phyloP scores from a whole-genome alignment of 2,888 invertebrate genomes.

The Agriotes lineatus region DNA sequence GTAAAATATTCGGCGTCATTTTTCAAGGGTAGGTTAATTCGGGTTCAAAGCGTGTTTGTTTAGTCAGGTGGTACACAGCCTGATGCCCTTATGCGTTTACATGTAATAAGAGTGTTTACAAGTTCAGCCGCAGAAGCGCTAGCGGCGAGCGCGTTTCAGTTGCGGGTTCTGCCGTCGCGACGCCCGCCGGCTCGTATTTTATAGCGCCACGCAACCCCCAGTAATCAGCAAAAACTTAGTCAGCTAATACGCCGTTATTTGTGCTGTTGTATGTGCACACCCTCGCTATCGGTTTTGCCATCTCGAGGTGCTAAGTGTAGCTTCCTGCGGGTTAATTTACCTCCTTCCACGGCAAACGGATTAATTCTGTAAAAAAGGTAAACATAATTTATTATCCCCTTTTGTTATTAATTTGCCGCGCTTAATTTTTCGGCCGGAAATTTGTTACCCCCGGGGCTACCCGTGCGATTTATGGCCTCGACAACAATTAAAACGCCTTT shows the following conservation, averaged over 20 bases:
- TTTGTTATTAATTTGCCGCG: conserved; percentile 21
- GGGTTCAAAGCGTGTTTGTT: conserved; percentile 29
- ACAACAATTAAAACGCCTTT: conserved; percentile 20
- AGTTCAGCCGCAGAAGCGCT: conserved; percentile 43
- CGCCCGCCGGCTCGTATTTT: conserved; percentile 41
- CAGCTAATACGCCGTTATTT: conserved; percentile 31
- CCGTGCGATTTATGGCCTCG: conserved; percentile 6
- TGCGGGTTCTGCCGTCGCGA: conserved; percentile 39
- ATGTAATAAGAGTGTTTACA: conserved; percentile 41
- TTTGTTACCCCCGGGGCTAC: conserved; percentile 5
- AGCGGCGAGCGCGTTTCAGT: conserved; percentile 36
- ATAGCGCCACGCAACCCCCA: conserved; percentile 38
- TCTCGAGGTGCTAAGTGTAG: conserved; percentile 34
- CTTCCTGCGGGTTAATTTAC: conserved; percentile 13
- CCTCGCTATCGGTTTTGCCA: conserved; percentile 29
- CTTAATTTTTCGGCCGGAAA: conserved; percentile 9
- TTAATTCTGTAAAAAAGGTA: conserved; percentile 19
- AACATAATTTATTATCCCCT: conserved; percentile 9
- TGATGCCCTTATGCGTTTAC: conserved; percentile 41
- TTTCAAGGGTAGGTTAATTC: conserved; percentile 21
- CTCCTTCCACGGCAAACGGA: neutral
- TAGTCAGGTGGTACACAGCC: conserved; percentile 36
- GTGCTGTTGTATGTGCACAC: conserved; percentile 32
- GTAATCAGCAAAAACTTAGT: conserved; percentile 40
- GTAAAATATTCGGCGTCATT: conserved; percentile 4